Conservation (phyloP, 2,113 vertebrate species). For the Philantomba maxwellii region DNA sequence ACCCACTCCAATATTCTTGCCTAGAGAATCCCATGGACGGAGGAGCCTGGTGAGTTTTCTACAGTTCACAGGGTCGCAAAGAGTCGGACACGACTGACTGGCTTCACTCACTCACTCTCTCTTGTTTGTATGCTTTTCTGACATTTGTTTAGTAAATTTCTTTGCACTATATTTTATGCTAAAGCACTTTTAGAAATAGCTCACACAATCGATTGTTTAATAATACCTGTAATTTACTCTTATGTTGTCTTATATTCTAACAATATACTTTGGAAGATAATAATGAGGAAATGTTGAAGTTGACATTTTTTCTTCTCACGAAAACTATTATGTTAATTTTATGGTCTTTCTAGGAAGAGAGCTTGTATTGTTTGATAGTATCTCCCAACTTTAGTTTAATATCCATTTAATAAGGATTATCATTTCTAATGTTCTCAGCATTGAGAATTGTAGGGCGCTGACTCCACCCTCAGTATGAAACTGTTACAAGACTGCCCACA, state of each 20-base stretch:
- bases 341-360: background rate
- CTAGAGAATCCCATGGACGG: too few species aligned
- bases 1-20: too few species aligned
- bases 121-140: background rate
- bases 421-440: background rate
- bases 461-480: background rate
- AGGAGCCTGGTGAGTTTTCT: too few species aligned
- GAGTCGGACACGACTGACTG: too few species aligned
- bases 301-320: background rate
- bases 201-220: background rate
- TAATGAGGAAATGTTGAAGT: background rate
- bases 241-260: background rate
- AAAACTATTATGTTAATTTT: background rate
- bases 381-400: background rate
- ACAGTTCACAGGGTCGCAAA: too few species aligned
- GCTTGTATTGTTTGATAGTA: background rate
- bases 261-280: background rate
- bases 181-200: background rate
- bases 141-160: background rate
- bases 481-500: background rate
- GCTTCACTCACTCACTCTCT: background rate
- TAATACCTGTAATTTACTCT: background rate
- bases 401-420: background rate
- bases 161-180: background rate
- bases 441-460: background rate